Base-by-base conservation (phyloP, 1,140 invertebrate species). In the Calosoma granatense region DNA sequence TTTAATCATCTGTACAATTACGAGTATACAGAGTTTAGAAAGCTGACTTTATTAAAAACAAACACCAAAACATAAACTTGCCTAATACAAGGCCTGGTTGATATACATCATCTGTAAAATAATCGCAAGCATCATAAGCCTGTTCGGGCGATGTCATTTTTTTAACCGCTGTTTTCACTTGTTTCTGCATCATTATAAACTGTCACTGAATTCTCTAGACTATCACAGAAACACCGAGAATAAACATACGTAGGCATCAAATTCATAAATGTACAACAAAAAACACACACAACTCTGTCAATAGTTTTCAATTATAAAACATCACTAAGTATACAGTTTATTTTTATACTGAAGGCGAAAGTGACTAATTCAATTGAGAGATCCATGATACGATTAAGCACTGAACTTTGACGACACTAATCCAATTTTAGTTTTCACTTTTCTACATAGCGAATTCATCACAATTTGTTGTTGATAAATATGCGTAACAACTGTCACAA, bases 91-190 rank as follows among this genome's bases (percentile, higher is more conserved):
- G 3, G 11, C 47, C 55, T 12, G 47, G 39, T 56, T 57, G 56
- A 52, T 51, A 52, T 20, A 80, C 76, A 65, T 85, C 82, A 67
- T 84, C 80, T 9, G 78, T 74, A 61, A 85, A 85, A 71, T 85
- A 85, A 65, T 81, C 79, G 52, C 79, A 81, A 20, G 79, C 83
- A 55, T 85, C 83, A 59, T 81, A 78, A 1, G 82, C 82, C 11
- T 75, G 67, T 59, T 85, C 82, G 65, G 59, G 74, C 70, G 51
- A 68, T 53, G 56, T 64, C 58, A 41, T 47, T 54, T 54, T 54
- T 9, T 36, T 36, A 9, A n/a, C n/a, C 6, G n/a, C 6, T 9
- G 26, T 55, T 15, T 39, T 55, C 22, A 59, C 55, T 54, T 60
- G 62, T 55, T 59, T 43, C 39, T 53, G 51, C 51, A 61, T 63